A percentile compares a stretch with the other conserved stretches of the same genome.
phyloP scores from a whole-genome alignment of 2,113 vertebrate species.

The Oceanodroma tethys region DNA sequence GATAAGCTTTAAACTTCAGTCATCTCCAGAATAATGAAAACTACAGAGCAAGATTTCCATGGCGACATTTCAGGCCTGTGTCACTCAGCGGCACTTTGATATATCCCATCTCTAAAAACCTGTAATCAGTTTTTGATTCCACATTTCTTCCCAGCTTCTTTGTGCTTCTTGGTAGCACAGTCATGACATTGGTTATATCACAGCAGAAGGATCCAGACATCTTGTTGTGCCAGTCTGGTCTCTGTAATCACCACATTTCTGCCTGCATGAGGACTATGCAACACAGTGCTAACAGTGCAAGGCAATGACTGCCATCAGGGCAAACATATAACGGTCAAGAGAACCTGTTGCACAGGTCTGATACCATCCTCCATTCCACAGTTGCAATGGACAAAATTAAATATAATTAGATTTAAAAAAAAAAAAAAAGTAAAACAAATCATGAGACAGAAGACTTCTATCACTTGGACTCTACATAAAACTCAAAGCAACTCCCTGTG shows the following conservation, averaged over 20 bases:
- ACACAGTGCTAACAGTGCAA: neutral
- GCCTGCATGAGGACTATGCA: neutral
- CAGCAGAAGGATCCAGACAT: neutral
- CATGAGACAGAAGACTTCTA: neutral
- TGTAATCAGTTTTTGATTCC: neutral
- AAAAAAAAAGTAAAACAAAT: neutral
- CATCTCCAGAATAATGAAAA: slow-evolving; percentile 24
- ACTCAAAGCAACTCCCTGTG: neutral
- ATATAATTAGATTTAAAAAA: neutral
- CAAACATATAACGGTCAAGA: neutral
- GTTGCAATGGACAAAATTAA: neutral
- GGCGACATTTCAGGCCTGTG: neutral
- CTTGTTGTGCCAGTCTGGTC: neutral
- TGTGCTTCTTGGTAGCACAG: neutral
- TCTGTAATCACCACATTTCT: neutral
- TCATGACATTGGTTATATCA: neutral
- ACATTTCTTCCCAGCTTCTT: neutral
- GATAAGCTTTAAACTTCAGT: slow-evolving; percentile 40
- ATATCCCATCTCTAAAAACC: neutral
- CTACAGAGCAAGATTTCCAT: slow-evolving; percentile 13
- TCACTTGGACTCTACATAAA: neutral
- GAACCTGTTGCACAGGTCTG: neutral
- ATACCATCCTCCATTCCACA: neutral
- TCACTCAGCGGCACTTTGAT: neutral
- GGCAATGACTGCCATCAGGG: neutral